phyloP scores from a whole-genome alignment of 2,113 vertebrate genomes.

The Leptobrachium ailaonicum region DNA sequence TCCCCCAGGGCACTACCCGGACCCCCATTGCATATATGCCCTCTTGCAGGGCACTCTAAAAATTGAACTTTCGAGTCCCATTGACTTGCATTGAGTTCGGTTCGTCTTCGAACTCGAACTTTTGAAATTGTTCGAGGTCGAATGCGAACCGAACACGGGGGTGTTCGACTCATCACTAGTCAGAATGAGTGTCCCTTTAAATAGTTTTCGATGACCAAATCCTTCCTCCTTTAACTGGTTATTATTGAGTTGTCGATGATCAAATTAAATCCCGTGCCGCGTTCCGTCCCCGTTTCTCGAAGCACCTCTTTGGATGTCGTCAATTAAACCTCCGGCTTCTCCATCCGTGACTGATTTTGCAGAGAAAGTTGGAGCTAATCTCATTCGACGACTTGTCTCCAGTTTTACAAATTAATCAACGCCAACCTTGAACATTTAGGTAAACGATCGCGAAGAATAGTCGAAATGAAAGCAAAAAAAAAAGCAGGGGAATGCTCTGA shows the following conservation, averaged over 20 bases:
- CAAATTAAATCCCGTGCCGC: neutral
- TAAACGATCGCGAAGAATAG: slow-evolving; percentile 55
- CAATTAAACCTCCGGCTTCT: slow-evolving; percentile 25
- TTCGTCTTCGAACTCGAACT: too few relatives aligned
- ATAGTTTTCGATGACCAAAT: too few relatives aligned
- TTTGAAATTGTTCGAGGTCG: too few relatives aligned
- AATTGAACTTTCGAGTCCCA: too few relatives aligned
- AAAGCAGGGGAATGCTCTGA: slow-evolving; percentile 55
- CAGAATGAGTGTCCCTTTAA: too few relatives aligned
- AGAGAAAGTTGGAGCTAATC: slow-evolving; percentile 59
- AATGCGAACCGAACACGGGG: too few relatives aligned
- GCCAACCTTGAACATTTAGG: slow-evolving; percentile 57
- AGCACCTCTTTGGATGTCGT: neutral
- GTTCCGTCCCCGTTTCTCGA: too few relatives aligned
- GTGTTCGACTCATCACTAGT: too few relatives aligned
- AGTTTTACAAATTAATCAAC: slow-evolving; percentile 64
- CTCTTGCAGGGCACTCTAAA: too few relatives aligned
- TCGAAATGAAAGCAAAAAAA: neutral
- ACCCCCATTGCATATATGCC: too few relatives aligned
- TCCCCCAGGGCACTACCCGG: too few relatives aligned
- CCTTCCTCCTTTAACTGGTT: neutral
- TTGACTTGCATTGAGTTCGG: too few relatives aligned
- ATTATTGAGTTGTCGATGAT: slow-evolving; percentile 22
- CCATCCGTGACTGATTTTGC: slow-evolving; percentile 47
- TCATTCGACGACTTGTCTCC: slow-evolving; percentile 56